Evolutionary conservation across 2,797 vertebrate species (phyloP), one percentile per base, ranked within the genome.

Genomic region (Sebastes melanostomus): DNA sequence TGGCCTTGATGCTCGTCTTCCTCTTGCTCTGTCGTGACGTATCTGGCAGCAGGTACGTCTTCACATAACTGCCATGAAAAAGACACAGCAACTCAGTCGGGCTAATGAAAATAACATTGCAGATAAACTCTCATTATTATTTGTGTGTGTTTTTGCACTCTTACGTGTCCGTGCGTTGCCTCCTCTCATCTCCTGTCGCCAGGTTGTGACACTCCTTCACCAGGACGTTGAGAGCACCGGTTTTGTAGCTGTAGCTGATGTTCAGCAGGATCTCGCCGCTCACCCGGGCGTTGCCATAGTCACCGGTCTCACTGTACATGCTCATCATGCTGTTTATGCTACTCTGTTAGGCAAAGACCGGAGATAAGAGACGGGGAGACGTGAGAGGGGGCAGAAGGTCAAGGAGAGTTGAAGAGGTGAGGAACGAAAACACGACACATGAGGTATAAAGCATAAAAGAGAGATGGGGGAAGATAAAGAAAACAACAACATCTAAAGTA

Each of bases 281-380:
- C 93, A 99, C 96, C 85, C 96, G 96, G 89, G 97, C 95, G 52
- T 97, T 97, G 89, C 97, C 97, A 93, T 98, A 99, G 96, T 99
- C 98, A 86, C 98, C 98, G 1, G 97, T 97, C 94, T 99, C 98
- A 86, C 98, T 99, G 86, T 99, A 99, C 77, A 98, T 96, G 80
- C 98, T 99, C 95, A 96, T 96, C 96, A 97, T 97, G 92, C 98
- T 99, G 94, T 97, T 98, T 80, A 99, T 97, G 89, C 98, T 99
- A n/a, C 96, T 97, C 98, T 99, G 95, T 61, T 59, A 54, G 71
- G 67, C 63, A 74, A 34, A 86, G 72, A 80, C n/a, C 27, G 52
- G n/a, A 73, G 73, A 88, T 6, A 20, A 61, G 36, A 42, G 78
- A 75, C 29, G 5, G 3, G 55, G 11, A 72, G 66, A 68, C 9